Conservation (phyloP, 2,888 invertebrate genomes). For the Luffia ferchaultella region DNA sequence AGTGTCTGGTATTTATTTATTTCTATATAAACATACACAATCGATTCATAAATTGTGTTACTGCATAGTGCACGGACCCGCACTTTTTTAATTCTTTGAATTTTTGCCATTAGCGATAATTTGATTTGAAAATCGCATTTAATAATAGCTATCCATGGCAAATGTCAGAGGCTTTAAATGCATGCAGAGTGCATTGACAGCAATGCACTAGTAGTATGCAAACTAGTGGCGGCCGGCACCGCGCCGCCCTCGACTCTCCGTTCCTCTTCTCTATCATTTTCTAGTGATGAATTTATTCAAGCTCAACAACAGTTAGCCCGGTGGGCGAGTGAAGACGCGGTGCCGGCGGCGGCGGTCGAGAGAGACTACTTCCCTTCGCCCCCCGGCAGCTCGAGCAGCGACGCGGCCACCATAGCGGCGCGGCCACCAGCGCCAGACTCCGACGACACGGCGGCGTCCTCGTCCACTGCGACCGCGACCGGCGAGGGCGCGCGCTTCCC, state of each 20-base stretch:
- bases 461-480: slow-evolving; percentile 39
- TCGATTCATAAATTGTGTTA: no score
- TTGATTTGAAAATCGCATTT: no score
- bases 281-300: slow-evolving; percentile 97
- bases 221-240: slow-evolving; percentile 19
- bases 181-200: no score
- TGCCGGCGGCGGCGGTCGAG: slow-evolving; percentile 60
- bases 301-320: slow-evolving; percentile 96
- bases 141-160: no score
- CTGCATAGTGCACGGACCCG: no score
- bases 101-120: no score
- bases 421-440: slow-evolving; percentile 56
- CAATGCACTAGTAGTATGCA: no score
- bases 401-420: slow-evolving; percentile 58
- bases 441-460: slow-evolving; percentile 20
- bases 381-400: slow-evolving; percentile 55
- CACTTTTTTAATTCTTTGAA: no score
- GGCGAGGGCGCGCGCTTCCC: slow-evolving; percentile 72
- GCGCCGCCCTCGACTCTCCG: slow-evolving; percentile 61
- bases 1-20: no score
- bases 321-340: slow-evolving; percentile 91
- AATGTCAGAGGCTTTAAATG: no score
- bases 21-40: no score
- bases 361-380: slow-evolving; percentile 37
- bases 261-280: slow-evolving; percentile 86